Base-by-base conservation (phyloP, 2,113 vertebrate species). In the Dromiciops gliroides region DNA sequence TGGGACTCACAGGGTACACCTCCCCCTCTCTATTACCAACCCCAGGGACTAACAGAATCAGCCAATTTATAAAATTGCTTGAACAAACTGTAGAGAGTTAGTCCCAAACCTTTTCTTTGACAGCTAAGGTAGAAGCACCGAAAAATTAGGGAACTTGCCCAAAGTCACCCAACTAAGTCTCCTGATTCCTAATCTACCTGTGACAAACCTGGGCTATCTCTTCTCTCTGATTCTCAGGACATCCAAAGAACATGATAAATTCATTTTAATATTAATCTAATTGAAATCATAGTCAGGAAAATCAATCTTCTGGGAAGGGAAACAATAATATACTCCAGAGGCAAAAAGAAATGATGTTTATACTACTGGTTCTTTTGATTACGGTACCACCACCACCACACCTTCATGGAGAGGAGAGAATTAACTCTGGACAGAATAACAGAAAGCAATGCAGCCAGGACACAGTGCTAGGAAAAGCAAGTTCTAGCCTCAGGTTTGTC, bases 271-370 rank as follows among this genome's bases (percentile, higher is more conserved):
- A 48, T 92, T 89, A 89, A 37, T 91, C 47, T 47, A 93, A 48
- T 37, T 16, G 19, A 93, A 56, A 92, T 1, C 16, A 75, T 92
- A 75, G 37, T n/a, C 91, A 19, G 89, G 93, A 9, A 3, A 12
- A 51, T 1, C 2, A 24, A 47, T 88, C 0, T 60, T 1, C 48
- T 37, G 50, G 19, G 25, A 90, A 12, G 67, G 24, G 50, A 96
- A 92, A 53, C 31, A 53, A 47, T 47, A 83, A 83, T 83, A 83
- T 19, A 75, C 67, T 83, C 48, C 50, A 90, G 75, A 51, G 51
- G 23, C 83, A 92, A 96, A 95, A 48, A 92, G 51, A 95, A 92
- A 94, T 89, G 37, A 56, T 37, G 90, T 67, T 67, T 67, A 67
- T 16, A 83, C 44, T 83, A 44, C 67, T 44, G 67, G 7, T 83